Evolutionary conservation across 2,113 vertebrate species (phyloP).

Genomic region (Rhinoderma darwinii): DNA sequence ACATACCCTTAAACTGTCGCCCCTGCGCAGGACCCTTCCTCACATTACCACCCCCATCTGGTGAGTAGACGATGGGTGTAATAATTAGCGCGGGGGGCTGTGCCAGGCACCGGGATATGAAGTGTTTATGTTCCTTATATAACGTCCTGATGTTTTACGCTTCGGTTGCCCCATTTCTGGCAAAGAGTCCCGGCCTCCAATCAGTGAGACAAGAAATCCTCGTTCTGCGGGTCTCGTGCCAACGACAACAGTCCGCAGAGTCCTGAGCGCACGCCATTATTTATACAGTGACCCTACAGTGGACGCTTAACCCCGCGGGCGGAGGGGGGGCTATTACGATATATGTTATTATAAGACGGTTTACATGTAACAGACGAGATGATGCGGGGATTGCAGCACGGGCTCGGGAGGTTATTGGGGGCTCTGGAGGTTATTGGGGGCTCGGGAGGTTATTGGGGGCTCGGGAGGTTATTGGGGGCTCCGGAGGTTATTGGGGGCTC

Average conservation of each 20-base stretch:
- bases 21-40: neutral
- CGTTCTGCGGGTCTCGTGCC: slow-evolving; percentile 12
- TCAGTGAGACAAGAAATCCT: slow-evolving; percentile 14
- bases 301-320: neutral
- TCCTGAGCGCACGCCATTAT: slow-evolving; percentile 26
- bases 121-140: slow-evolving; percentile 13
- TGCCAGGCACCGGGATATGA: neutral
- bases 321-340: slow-evolving; percentile 7
- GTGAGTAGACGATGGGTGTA: neutral
- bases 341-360: slow-evolving; percentile 12
- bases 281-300: slow-evolving; percentile 42
- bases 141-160: slow-evolving; percentile 43
- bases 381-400: no score
- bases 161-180: slow-evolving; percentile 46
- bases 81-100: slow-evolving; percentile 29
- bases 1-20: no score
- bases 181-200: slow-evolving; percentile 23
- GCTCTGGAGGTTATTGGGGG: no score
- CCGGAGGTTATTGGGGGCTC: no score
- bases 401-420: no score
- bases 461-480: no score
- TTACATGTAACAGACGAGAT: neutral
- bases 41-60: slow-evolving; percentile 23
- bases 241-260: slow-evolving; percentile 38
- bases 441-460: no score